Conservation (phyloP, 2,113 vertebrate species). For the Pica pica region DNA sequence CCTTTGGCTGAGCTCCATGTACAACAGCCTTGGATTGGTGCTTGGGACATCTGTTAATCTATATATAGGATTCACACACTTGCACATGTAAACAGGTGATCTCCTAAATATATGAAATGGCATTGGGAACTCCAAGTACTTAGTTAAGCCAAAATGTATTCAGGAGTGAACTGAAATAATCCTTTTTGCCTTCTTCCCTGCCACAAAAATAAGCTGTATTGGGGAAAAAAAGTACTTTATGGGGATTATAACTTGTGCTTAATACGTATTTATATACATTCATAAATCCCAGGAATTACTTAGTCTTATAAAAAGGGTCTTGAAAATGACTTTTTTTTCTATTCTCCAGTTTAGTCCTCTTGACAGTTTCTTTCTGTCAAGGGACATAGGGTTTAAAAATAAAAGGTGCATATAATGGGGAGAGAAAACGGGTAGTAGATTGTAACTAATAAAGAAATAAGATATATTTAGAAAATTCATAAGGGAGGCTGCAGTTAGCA, state of each 20-base stretch:
- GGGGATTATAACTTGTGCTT: background rate
- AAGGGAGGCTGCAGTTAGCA: background rate
- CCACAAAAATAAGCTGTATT: background rate
- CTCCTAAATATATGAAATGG: constrained; percentile 59
- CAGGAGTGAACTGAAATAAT: constrained; percentile 1
- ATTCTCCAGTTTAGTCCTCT: background rate
- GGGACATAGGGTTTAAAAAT: background rate
- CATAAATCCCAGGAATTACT: background rate
- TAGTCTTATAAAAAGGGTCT: background rate
- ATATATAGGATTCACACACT: constrained; percentile 59
- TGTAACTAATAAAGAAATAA: background rate
- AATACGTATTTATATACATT: background rate
- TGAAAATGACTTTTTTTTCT: background rate
- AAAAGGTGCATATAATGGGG: background rate
- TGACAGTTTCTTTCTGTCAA: background rate
- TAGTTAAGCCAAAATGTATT: constrained; percentile 36
- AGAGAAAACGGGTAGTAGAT: background rate
- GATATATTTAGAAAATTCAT: background rate
- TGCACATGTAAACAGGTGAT: constrained; percentile 57
- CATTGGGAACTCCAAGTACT: constrained; percentile 46
- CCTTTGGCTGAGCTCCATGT: constrained; percentile 38
- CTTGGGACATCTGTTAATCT: constrained; percentile 62
- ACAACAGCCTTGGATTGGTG: constrained; percentile 23
- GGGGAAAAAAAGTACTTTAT: background rate
- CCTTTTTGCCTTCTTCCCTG: background rate